Base-by-base conservation (phyloP, 2,888 invertebrate species). In the Hesperia comma region DNA sequence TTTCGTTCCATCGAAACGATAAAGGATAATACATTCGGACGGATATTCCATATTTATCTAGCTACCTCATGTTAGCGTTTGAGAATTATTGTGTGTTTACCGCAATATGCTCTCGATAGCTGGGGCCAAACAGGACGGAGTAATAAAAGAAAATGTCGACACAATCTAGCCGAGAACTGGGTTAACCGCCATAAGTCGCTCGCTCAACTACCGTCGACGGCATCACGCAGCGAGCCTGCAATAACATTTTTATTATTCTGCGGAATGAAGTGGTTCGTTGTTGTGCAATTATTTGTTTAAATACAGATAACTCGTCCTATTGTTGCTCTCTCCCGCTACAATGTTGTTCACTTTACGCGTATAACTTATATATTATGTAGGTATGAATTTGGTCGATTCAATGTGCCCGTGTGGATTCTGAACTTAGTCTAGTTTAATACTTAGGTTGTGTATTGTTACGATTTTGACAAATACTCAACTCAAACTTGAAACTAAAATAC, bases 61-160 rank as follows among this genome's bases (percentile, higher is more conserved):
- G 54, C 37, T 17, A 66, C 60, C 46, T 21, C 43, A 43, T 43
- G 64, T 17, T 41, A 58, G 21, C 58, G 46, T 43, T 53, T 57
- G 57, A 32, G 60, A 67, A 67, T 67, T 37, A 67, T 54, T 67
- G 61, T 60, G 32, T 67, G 66, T 67, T 67, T 67, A 67, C 61
- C 61, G 46, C 55, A 67, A 61, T 67, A 67, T 26, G 67, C 12
- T 61, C 55, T 67, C 54, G 40, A 64, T 58, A 53, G 60, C 37
- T 55, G 6, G 49, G 55, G 58, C 54, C 61, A 54, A 63, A 54
- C 57, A 51, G 66, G 46, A 15, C 53, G 37, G 33, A 32, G 55
- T 49, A 61, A 55, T 67, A 67, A 67, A 66, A 61, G 67, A 67
- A 66, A 67, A 61, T 66, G 53, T 60, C 21, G 54, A 60, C 58